Evolutionary conservation across 2,113 vertebrate genomes (phyloP).

Genomic region (Thunnus thynnus): DNA sequence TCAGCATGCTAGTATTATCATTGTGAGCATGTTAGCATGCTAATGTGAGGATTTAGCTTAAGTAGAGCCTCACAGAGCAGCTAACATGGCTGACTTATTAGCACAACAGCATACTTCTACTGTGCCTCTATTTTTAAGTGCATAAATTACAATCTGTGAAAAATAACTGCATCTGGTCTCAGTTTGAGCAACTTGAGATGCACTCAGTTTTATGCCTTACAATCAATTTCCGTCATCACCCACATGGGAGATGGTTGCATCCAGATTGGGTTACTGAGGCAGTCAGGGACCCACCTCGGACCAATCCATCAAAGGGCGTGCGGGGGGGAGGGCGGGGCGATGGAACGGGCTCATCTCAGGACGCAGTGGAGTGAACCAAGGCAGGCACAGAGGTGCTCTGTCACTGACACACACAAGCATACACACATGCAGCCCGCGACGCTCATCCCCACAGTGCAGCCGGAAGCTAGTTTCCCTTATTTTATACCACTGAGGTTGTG

Average conservation of each 20-base stretch:
- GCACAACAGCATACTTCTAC: neutral
- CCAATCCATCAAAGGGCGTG: conserved; percentile 66
- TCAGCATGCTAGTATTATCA: too few relatives aligned
- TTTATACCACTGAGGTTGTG: neutral
- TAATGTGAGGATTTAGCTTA: too few relatives aligned
- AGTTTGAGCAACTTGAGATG: neutral
- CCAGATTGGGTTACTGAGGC: conserved; percentile 49
- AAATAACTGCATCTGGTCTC: neutral
- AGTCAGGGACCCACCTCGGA: conserved; percentile 24
- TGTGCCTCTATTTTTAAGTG: neutral
- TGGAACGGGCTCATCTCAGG: conserved; percentile 71
- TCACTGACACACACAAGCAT: conserved; percentile 68
- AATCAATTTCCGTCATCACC: conserved; percentile 22
- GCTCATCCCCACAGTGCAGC: conserved; percentile 27
- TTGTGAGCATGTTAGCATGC: too few relatives aligned
- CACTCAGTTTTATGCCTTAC: conserved; percentile 7
- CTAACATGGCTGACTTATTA: too few relatives aligned
- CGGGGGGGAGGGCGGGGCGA: conserved; percentile 19
- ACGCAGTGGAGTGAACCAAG: conserved; percentile 75
- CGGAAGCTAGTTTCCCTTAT: conserved; percentile 18
- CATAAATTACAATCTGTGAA: neutral
- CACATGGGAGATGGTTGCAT: conserved; percentile 45
- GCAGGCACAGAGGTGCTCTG: conserved; percentile 61
- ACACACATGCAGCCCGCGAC: conserved; percentile 4
- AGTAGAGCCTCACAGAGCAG: too few relatives aligned